Base-by-base conservation (phyloP, 2,888 invertebrate species). In the Ophonus ardosiacus region DNA sequence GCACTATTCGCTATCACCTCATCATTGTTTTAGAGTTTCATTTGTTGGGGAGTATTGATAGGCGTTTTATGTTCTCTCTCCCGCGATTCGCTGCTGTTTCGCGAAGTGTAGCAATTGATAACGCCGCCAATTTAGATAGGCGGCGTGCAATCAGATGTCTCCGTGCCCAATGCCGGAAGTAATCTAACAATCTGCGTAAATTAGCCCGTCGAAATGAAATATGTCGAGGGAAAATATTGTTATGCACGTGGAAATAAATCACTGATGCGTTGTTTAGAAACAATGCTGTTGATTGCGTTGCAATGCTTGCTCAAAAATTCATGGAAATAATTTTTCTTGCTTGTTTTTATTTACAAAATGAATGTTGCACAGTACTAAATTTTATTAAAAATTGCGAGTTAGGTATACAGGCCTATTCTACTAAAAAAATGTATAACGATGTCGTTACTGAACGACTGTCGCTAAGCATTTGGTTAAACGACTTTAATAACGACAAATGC, bases 21-120 rank as follows among this genome's bases (percentile, higher is more conserved):
- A 24, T 61, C 63, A 80, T 80, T 80, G 80, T 80, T 80, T 80
- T 63, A 80, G 61, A 80, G 80, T 61, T 81, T 81, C 65, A 81
- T 81, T 80, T 80, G 80, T 61, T 65, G 38, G 18, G 51, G 38
- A 61, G 79, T 15, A 61, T 79, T 79, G 78, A 59, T 61, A 65
- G 51, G 81, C 40, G 57, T 81, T 63, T 81, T 78, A 78, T 13
- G 78, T 21, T 76, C 24, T 31, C 31, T 31, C 31, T 5, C 56
- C 13, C 24, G 56, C 24, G 43, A 57, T 81, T 81, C 65, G 63
- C 40, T 40, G 57, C 15, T 65, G 51, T 78, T 78, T 68, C 68
- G 68, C 68, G 68, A 68, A 68, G 56, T 78, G 78, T 56, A 78
- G 61, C 79, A 59, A 80, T 61, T 80, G 61, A 61, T 80, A 80